A percentile compares a stretch with the other conserved stretches of the same genome.
These are phyloP conservation scores for Natrix natrix DNA, from an alignment of 2,797 vertebrate genomes.

Conservation along the genomic window DNA sequence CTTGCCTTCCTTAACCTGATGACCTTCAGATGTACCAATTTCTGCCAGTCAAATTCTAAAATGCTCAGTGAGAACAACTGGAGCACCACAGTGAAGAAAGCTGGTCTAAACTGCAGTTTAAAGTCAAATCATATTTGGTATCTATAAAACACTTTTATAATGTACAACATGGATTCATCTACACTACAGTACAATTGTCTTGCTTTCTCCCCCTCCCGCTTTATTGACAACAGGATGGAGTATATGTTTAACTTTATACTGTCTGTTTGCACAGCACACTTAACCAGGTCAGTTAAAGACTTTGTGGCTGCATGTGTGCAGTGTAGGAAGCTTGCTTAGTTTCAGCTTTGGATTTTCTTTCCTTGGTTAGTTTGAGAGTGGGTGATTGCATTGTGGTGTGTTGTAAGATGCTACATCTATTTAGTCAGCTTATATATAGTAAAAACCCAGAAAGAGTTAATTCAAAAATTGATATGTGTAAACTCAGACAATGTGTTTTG, in stretches of 20 bases:
- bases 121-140: neutral
- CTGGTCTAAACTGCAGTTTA: neutral
- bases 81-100: neutral
- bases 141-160: neutral
- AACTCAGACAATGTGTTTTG: neutral
- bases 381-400: neutral
- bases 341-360: neutral
- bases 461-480: neutral
- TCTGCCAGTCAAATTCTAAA: neutral
- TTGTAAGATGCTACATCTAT: neutral
- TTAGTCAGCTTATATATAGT: neutral
- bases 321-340: neutral
- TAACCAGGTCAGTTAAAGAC: neutral
- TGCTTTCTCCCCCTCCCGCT: neutral
- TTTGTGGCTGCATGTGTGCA: neutral
- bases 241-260: neutral
- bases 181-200: too few relatives aligned
- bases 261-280: neutral
- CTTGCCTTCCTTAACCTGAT: neutral
- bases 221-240: neutral
- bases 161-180: neutral
- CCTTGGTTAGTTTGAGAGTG: neutral
- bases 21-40: neutral
- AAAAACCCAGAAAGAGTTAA: neutral
- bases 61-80: neutral